A percentile compares a stretch with the other conserved stretches of the same genome.
These are phyloP conservation scores for Thecocarcelia acutangulata DNA, from an alignment of 2,888 invertebrate species.

Conservation along the genomic window DNA sequence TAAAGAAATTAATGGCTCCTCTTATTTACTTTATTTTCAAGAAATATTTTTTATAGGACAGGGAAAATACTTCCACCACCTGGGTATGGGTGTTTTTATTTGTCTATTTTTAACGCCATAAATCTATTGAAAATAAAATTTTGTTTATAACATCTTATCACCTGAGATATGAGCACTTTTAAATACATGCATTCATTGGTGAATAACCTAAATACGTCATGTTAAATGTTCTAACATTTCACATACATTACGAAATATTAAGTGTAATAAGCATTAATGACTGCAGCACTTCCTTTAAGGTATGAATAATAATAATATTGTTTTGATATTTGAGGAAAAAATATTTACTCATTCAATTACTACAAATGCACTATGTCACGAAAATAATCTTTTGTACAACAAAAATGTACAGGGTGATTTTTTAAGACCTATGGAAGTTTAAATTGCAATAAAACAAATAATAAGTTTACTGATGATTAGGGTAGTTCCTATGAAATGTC, in stretches of 20 bases:
- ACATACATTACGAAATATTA: conserved; percentile 19
- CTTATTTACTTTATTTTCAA: no score
- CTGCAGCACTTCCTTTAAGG: conserved; percentile 3
- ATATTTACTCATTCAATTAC: conserved; percentile 18
- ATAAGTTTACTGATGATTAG: no score
- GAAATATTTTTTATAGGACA: not conserved
- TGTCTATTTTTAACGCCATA: conserved; percentile 4
- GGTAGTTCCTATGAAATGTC: no score
- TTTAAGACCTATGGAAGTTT: no score
- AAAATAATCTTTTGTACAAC: not conserved
- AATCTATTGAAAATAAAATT: conserved; percentile 1
- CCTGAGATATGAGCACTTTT: not conserved
- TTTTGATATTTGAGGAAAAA: not conserved
- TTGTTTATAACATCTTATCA: not conserved
- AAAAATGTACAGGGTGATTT: no score
- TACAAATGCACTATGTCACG: conserved; percentile 1
- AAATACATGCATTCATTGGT: not conserved
- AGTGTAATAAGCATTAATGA: not conserved
- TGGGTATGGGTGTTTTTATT: not conserved
- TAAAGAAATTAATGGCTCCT: not conserved
- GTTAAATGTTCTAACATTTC: not conserved
- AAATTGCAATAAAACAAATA: no score
- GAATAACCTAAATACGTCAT: conserved; percentile 19
- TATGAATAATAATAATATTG: not conserved
- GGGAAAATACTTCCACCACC: not conserved